These are phyloP conservation scores for Syrista parreyssii DNA, from an alignment of 2,888 invertebrate species.

Conservation along the genomic window DNA sequence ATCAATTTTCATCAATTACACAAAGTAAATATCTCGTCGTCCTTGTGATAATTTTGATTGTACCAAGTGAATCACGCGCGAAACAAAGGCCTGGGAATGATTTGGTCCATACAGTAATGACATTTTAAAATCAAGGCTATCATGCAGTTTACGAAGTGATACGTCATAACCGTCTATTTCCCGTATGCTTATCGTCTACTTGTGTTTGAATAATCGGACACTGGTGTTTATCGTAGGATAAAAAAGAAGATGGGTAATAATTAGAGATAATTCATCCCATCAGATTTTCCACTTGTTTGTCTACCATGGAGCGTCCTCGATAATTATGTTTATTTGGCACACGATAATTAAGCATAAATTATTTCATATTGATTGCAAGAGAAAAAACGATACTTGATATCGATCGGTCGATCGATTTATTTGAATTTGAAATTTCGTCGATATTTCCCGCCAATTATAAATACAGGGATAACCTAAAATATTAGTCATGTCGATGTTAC, in stretches of 20 bases:
- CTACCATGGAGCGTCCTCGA: neutral
- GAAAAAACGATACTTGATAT: neutral
- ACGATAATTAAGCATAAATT: neutral
- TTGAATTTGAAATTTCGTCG: neutral
- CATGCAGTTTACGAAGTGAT: neutral
- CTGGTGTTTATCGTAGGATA: neutral
- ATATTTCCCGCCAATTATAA: neutral
- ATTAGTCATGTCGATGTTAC: neutral
- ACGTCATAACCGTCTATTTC: neutral
- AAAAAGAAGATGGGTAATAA: neutral
- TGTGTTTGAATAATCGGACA: neutral
- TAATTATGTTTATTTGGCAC: neutral
- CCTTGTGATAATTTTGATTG: neutral
- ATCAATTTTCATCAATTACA: neutral
- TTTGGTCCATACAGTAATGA: neutral
- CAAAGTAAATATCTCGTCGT: neutral
- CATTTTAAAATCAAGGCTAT: neutral
- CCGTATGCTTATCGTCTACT: neutral
- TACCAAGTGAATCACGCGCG: neutral
- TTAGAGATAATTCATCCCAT: neutral
- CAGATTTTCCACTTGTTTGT: neutral
- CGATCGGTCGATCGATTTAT: neutral
- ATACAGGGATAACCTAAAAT: neutral
- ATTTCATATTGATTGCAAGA: too few relatives aligned
- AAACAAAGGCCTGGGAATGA: neutral